Base-by-base conservation (phyloP, 2,113 vertebrate genomes). In the Tetraodon nigroviridis region DNA sequence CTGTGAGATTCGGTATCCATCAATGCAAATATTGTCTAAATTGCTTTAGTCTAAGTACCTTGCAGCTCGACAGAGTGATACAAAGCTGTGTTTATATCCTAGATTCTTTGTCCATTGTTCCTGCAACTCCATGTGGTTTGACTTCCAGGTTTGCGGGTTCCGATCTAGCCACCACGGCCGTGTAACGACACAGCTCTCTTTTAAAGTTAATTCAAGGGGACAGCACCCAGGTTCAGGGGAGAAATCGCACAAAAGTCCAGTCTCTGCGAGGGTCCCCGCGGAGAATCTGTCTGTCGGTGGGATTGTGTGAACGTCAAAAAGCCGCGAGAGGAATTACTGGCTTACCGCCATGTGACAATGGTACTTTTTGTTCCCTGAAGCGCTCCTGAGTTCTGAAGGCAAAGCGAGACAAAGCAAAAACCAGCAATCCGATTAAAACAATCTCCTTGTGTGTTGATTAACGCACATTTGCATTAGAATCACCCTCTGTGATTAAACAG, bases 401-500 rank as follows among this genome's bases (percentile, higher is more conserved):
- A 76, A 51, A 75, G 64, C 54, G 74, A 85, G 80, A 84, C 69
- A 88, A 74, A 81, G 66, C 51, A 73, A 81, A 85, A 84, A 84
- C 27, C 67, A 73, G 61, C 83, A 90, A 91, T 90, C 86, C 78
- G 87, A 90, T 90, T 92, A 90, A 87, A 86, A 88, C 81, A 83
- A 87, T 89, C 83, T 88, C 80, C 80, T 79, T 82, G 75, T 80
- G 70, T 82, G 75, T 75, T 84, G 80, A 88, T 89, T 89, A 88
- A 76, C 81, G 86, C 84, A 78, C 53, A 90, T 92, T 87, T 87
- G 66, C 87, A 91, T 91, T 79, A 89, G 74, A 90, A 90, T 86
- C 55, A 85, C 58, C 37, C 78, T 60, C 56, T 75, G 75, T 72
- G 82, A 87, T 84, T 80, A 83, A 83, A 85, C 81, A 84, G 76